phyloP scores from a whole-genome alignment of 30 jellyfish, hydroid and myxozoan genomes.

The Cassiopea xamachana region DNA sequence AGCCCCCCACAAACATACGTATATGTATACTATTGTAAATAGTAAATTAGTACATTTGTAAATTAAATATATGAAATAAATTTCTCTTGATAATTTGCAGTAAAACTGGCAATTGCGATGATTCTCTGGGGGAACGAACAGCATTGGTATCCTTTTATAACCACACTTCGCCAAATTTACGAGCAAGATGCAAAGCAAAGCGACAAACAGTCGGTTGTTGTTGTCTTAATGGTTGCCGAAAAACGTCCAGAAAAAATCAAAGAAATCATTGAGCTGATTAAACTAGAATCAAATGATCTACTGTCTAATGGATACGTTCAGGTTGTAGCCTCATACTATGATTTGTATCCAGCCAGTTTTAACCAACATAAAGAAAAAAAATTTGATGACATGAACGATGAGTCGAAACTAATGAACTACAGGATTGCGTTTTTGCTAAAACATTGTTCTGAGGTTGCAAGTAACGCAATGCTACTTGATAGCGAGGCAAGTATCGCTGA shows the following conservation, averaged over 20 bases:
- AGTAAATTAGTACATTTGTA: too few species aligned
- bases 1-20: too few species aligned
- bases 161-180: slow-evolving; percentile 42
- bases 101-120: slow-evolving; percentile 59
- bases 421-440: slow-evolving; percentile 33
- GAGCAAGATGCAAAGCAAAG: slow-evolving; percentile 56
- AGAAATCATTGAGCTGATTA: slow-evolving; percentile 18
- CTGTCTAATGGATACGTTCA: slow-evolving; percentile 44
- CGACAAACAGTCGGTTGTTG: slow-evolving; percentile 43
- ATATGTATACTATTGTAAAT: too few species aligned
- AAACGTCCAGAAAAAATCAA: slow-evolving; percentile 14
- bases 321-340: slow-evolving; percentile 48
- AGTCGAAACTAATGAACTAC: slow-evolving; percentile 26
- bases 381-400: slow-evolving; percentile 14
- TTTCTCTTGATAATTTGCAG: background rate
- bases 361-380: background rate
- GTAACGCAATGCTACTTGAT: slow-evolving; percentile 45
- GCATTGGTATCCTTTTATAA: slow-evolving; percentile 14
- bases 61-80: too few species aligned
- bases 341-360: slow-evolving; percentile 6
- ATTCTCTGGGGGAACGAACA: slow-evolving; percentile 23
- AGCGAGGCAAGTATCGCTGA: background rate
- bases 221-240: slow-evolving; percentile 53
- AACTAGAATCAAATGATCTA: slow-evolving; percentile 3
- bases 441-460: slow-evolving; percentile 28